Base-by-base conservation (phyloP, 2,113 vertebrate genomes). In the Cygnus atratus region DNA sequence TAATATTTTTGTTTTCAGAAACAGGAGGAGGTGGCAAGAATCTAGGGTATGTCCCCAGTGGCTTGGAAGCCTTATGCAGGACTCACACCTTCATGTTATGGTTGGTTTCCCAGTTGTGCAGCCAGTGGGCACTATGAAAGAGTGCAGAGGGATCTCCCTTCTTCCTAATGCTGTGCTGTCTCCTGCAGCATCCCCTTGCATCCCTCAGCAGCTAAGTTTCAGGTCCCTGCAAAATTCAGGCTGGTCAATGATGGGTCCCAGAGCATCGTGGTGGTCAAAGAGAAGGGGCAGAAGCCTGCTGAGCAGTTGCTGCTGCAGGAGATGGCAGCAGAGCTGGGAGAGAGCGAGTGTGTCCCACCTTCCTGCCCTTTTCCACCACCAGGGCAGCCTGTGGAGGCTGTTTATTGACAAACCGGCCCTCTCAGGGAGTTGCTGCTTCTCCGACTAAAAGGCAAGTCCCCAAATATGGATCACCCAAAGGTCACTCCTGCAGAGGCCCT, bases 41-140 rank as follows among this genome's bases (percentile, higher is more conserved):
- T 67, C 41, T 19, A 57, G 25, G 9, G 5, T 65, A 43, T 72
- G 86, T 33, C 13, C 16, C 11, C 22, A 4, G 33, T 50, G 88
- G 12, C 50, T 84, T n/a, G n/a, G 29, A 88, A 57, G 48, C 43
- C 10, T 17, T 48, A 15, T 1, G 8, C 21, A 83, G 67, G 37
- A 65, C 25, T 78, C 33, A 52, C 2, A 2, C 28, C 16, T 70
- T 48, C 25, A 48, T 0, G 0, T 71, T 63, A 4, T 0, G 0
- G 2, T 10, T 80, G 46, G 6, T 26, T 68, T 37, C 43, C 54
- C 15, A 67, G 17, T 52, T 91, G 8, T 79, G 62, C 0, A 3
- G 50, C 59, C 61, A 44, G 6, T 17, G 21, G 33, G 11, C 19
- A 55, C 21, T 35, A 82, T 70, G 18, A 35, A 61, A 52, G 72